Evolutionary conservation across 2,113 vertebrate species (phyloP), one percentile per base, ranked within the genome.

Genomic region (Malurus elegans): DNA sequence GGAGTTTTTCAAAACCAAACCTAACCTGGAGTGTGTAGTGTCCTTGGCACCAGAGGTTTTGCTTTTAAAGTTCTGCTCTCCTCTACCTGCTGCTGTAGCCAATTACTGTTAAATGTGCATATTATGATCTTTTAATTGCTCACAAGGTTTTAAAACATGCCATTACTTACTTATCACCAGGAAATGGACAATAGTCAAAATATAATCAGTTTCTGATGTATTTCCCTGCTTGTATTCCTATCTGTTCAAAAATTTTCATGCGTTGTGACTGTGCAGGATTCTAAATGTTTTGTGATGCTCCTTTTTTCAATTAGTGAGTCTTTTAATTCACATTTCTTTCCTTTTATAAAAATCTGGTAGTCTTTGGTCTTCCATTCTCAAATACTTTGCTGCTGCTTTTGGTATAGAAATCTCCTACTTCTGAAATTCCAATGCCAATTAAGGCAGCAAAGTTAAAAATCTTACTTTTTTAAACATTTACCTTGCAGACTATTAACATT

Each of bases 81-180:
- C 45, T 83, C 14, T 50, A 1, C 31, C 25, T 76, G 13, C 25
- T 76, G 7, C 23, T 75, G 32, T 31, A 29, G 12, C 28, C 28
- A 45, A 2, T 67, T 31, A 9, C 21, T 72, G 14, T 14, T 25
- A 50, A 53, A 50, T 0, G 5, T 26, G 14, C 0, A 2, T 28
- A 9, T 24, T 92, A 4, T 0, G 2, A 2, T 82, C 13, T 61
- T 70, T 8, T 7, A 34, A 38, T 60, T 87, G 79, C 69, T 48
- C 26, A 8, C 8, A 14, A 11, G 21, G 5, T 56, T 92, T 87
- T 71, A 44, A 82, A 74, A 32, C 51, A 23, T 36, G 12, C 14
- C 67, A 1, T 81, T 67, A 2, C 5, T 66, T 81, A 12, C 25
- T 80, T 78, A 51, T 9, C 48, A 40, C 28, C 48, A 82, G 62